These are phyloP conservation scores for Lanius collurio DNA, from an alignment of 2,113 vertebrate species.

Conservation along the genomic window DNA sequence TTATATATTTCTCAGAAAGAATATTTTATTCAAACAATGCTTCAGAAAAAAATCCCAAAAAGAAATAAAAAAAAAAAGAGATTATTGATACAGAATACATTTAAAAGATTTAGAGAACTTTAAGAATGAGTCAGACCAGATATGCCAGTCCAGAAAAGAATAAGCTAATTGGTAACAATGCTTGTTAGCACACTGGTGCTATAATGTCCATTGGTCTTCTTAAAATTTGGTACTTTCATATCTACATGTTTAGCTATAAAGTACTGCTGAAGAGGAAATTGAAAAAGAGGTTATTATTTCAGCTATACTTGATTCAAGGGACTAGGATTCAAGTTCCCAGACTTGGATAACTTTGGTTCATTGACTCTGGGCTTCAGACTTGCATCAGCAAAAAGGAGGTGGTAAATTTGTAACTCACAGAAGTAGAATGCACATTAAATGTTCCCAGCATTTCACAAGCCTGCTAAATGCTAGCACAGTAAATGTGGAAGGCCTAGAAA, in stretches of 20 bases:
- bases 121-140: background rate
- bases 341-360: background rate
- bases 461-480: background rate
- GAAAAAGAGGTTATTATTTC: background rate
- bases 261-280: background rate
- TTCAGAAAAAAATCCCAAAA: no score
- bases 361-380: background rate
- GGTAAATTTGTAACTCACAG: background rate
- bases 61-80: accelerated
- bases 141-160: background rate
- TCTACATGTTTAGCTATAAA: background rate
- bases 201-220: background rate
- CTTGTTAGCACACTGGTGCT: background rate
- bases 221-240: background rate
- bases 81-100: background rate
- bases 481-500: background rate
- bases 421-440: background rate
- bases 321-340: background rate
- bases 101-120: background rate
- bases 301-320: background rate
- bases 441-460: background rate
- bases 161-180: background rate
- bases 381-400: background rate
- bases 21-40: background rate
- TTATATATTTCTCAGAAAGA: background rate